Percentiles rank a stretch among this genome's conserved stretches.
phyloP scores from a whole-genome alignment of 2,888 invertebrate species.

The Monopis laevigella region DNA sequence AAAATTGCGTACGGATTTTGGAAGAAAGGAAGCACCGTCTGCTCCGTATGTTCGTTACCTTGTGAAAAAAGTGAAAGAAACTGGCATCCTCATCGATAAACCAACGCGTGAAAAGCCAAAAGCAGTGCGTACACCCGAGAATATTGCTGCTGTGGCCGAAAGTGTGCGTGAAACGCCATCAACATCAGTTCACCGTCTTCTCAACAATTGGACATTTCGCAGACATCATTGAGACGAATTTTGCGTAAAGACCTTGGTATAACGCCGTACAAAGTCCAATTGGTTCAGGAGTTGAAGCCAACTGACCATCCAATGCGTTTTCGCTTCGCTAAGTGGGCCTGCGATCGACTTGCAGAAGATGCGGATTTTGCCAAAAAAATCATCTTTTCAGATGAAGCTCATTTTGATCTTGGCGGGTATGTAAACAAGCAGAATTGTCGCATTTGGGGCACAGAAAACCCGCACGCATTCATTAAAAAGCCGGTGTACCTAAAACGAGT shows the following conservation, averaged over 20 bases:
- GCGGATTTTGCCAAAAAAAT: constrained; percentile 17
- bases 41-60: too few species aligned
- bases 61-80: too few species aligned
- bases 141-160: constrained; percentile 18
- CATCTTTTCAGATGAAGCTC: constrained; percentile 16
- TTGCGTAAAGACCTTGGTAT: constrained; percentile 20
- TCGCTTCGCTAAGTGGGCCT: constrained; percentile 17
- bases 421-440: too few species aligned
- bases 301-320: constrained; percentile 17
- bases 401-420: too few species aligned
- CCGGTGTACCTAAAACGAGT: not conserved
- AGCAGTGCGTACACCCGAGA: constrained; percentile 18
- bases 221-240: constrained; percentile 20
- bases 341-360: constrained; percentile 15
- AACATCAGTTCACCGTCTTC: constrained; percentile 17
- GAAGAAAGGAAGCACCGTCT: too few species aligned
- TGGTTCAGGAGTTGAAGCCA: constrained; percentile 20
- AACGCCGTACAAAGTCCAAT: constrained; percentile 20
- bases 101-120: constrained; percentile 16
- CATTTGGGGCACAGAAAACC: too few species aligned
- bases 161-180: constrained; percentile 21
- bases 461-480: too few species aligned
- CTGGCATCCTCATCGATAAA: constrained; percentile 19
- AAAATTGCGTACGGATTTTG: too few species aligned
- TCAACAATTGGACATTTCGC: constrained; percentile 15